phyloP scores from a whole-genome alignment of 2,797 vertebrate genomes.

The Molossus alvarezi region DNA sequence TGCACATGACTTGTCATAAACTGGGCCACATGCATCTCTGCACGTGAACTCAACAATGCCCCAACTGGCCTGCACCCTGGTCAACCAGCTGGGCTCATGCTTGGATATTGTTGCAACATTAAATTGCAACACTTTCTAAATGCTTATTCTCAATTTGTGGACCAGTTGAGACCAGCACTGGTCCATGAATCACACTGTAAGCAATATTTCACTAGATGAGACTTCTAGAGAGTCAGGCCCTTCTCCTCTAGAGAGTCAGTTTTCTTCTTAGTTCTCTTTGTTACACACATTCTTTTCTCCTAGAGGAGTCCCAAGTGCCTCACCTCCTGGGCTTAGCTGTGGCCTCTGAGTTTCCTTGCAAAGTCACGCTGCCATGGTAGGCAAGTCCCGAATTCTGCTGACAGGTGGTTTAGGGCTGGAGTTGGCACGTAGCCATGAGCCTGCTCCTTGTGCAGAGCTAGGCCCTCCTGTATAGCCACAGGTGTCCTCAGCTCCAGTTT shows the following conservation, averaged over 20 bases:
- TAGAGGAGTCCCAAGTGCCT: neutral
- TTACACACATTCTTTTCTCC: neutral
- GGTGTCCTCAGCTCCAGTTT: neutral
- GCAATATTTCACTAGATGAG: neutral
- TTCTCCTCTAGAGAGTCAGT: neutral
- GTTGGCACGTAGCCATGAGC: neutral
- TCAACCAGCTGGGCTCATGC: neutral
- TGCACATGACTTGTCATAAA: rapidly evolving
- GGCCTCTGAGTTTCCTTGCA: slow-evolving; percentile 2
- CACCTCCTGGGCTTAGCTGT: neutral
- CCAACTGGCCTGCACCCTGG: too few species aligned
- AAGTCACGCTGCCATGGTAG: neutral
- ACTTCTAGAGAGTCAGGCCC: neutral
- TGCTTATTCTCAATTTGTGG: neutral
- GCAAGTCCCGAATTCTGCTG: neutral
- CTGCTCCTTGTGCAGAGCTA: neutral
- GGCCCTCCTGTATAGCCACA: neutral
- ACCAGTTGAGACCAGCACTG: neutral
- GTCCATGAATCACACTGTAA: neutral
- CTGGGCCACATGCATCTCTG: rapidly evolving
- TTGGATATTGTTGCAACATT: neutral
- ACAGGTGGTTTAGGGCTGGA: neutral
- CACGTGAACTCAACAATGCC: rapidly evolving
- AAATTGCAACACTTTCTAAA: neutral
- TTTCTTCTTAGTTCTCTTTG: neutral